Evolutionary conservation across 1,140 invertebrate species (phyloP), one percentile per base, ranked within the genome.

Genomic region (Drosophila kanapiae): DNA sequence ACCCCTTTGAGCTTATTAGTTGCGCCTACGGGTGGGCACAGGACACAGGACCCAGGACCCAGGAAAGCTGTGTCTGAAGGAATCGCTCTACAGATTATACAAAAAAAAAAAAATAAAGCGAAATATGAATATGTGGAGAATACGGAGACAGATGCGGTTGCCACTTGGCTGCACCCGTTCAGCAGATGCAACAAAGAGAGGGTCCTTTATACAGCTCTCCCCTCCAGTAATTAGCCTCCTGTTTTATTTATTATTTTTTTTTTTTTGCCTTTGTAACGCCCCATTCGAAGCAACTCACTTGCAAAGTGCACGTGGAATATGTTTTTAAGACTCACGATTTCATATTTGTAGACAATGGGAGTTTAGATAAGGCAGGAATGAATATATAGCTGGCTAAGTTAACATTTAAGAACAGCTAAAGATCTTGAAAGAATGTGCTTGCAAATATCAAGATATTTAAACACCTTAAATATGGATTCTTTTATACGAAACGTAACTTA

Each of bases 161-260:
- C 76, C 81, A 84, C 78, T 85, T 85, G 72, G 82, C 45, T 84
- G 82, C 77, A 53, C 61, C 58, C 81, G 49, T 54, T 64, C 47
- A 69, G 49, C 67, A 58, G 60, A 57, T 65, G 56, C 51, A 58
- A 37, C 42, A 31, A 8, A 43, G 38, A 57, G 38, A 48, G 29
- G 74, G 40, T 29, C 40, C 18, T 13, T 14, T 10, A 10, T 13
- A 23, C 27, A 14, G 35, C 9, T 18, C 35, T 18, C 27, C 23
- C 47, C 29, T 37, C 53, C 53, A 2, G 33, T 67, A 77, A 72
- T 82, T 82, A 82, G 70, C 80, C 62, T 9, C 23, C 43, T 38
- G n/a, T 6, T 23, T 23, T 18, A 6, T 11, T 23, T 16, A 14
- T 47, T 27, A 6, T 45, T 13, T 47, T 1, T 13, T 31, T 31